Percentiles rank a stretch among this genome's conserved stretches.
phyloP scores from a whole-genome alignment of 1,140 invertebrate genomes.

The Onthophagus taurus region DNA sequence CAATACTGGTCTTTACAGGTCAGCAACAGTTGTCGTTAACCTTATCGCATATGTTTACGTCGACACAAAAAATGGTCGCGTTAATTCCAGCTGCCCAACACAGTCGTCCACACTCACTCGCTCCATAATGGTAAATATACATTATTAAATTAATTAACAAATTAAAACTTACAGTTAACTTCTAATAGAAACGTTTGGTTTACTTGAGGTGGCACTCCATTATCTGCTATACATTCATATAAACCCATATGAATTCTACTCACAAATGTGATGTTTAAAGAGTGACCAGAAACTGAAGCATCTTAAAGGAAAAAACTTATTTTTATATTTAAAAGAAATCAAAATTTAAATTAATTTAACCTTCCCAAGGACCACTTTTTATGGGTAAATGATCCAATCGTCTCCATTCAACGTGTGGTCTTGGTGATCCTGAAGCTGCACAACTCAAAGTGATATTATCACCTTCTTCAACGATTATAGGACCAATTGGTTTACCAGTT shows the following conservation, averaged over 20 bases:
- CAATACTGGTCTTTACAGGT: too few relatives aligned
- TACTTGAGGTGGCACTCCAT: slow-evolving; percentile 75
- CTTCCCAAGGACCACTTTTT: slow-evolving; percentile 48
- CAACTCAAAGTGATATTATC: slow-evolving; percentile 66
- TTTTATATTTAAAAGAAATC: slow-evolving; percentile 49
- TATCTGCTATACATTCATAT: slow-evolving; percentile 79
- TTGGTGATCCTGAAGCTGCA: slow-evolving; percentile 62
- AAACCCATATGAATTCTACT: slow-evolving; percentile 78
- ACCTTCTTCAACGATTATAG: slow-evolving; percentile 59
- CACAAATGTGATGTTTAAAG: slow-evolving; percentile 70
- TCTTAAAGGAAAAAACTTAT: slow-evolving; percentile 40
- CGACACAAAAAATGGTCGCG: too few relatives aligned
- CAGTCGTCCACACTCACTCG: too few relatives aligned
- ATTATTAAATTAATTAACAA: too few relatives aligned
- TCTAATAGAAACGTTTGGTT: slow-evolving; percentile 72
- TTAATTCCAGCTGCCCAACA: too few relatives aligned
- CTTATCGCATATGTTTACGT: too few relatives aligned
- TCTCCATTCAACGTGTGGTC: slow-evolving; percentile 66
- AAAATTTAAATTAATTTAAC: slow-evolving; percentile 35
- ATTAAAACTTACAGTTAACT: slow-evolving; percentile 82
- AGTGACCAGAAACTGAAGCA: slow-evolving; percentile 57
- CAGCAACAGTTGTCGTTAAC: too few relatives aligned
- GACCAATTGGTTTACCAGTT: slow-evolving; percentile 37
- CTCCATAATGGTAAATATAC: too few relatives aligned
- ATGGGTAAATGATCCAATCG: slow-evolving; percentile 57